These are phyloP conservation scores for Lasioglossum baleicum DNA, from an alignment of 1,140 invertebrate species.

Conservation along the genomic window DNA sequence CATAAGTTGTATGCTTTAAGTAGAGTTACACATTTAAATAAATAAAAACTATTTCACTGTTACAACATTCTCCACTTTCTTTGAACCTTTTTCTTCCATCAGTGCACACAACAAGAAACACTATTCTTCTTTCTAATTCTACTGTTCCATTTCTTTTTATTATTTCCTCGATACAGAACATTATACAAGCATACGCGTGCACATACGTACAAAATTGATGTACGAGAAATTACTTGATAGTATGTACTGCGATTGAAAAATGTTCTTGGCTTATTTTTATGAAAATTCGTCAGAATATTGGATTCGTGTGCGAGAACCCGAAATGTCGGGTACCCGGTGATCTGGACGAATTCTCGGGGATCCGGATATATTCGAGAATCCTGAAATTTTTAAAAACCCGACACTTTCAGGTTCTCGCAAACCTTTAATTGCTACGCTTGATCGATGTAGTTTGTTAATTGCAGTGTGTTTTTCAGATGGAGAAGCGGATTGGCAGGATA, in stretches of 20 bases:
- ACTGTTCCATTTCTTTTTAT: too few species aligned
- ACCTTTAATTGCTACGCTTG: neutral
- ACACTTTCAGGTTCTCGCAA: too few species aligned
- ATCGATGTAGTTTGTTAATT: slow-evolving; percentile 17
- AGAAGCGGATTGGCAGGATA: slow-evolving; percentile 90
- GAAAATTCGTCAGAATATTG: slow-evolving; percentile 66
- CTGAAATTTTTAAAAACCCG: too few species aligned
- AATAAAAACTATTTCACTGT: too few species aligned
- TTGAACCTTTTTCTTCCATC: neutral
- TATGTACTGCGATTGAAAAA: slow-evolving; percentile 13
- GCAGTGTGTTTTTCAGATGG: slow-evolving; percentile 75
- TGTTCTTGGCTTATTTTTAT: slow-evolving; percentile 78
- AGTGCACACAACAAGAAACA: neutral
- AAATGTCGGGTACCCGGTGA: too few species aligned
- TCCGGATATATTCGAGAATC: too few species aligned
- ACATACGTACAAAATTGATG: neutral
- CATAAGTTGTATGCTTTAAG: neutral
- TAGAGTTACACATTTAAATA: neutral
- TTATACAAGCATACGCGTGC: neutral
- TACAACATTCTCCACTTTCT: neutral
- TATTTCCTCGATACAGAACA: too few species aligned
- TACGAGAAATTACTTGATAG: neutral
- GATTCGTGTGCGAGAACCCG: neutral
- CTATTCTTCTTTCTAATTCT: too few species aligned
- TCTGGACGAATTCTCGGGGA: too few species aligned